These are phyloP conservation scores for Napeogenes sylphis DNA, from an alignment of 2,888 invertebrate species.

Conservation along the genomic window DNA sequence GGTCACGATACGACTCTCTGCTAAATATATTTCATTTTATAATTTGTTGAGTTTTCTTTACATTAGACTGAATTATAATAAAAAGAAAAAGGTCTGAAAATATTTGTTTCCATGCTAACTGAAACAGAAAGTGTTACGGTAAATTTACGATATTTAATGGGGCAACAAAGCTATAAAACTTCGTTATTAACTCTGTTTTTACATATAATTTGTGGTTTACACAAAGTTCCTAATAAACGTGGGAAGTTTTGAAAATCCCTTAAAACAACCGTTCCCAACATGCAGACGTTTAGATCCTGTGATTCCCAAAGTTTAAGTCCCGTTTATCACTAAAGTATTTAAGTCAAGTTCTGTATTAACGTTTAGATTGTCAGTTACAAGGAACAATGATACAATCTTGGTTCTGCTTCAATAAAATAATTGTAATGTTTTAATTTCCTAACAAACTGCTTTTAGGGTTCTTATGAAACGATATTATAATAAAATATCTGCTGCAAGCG, in stretches of 20 bases:
- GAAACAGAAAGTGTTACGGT: neutral
- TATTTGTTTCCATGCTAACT: neutral
- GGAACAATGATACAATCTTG: too few species aligned
- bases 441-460: too few species aligned
- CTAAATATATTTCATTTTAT: too few species aligned
- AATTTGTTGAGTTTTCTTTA: too few species aligned
- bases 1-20: too few species aligned
- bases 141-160: neutral
- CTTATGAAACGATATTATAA: too few species aligned
- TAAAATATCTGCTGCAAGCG: too few species aligned
- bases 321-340: slow-evolving; percentile 3
- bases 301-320: neutral
- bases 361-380: too few species aligned
- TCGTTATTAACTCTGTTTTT: slow-evolving; percentile 6
- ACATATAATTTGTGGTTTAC: slow-evolving; percentile 6
- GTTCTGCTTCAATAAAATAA: too few species aligned
- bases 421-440: too few species aligned
- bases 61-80: neutral
- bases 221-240: slow-evolving; percentile 15
- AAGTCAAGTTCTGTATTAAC: neutral
- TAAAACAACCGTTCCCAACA: slow-evolving; percentile 14
- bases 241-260: slow-evolving; percentile 13
- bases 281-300: slow-evolving; percentile 7
- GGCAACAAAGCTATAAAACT: neutral
- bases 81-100: neutral